Evolutionary conservation across 1,140 invertebrate genomes (phyloP), one percentile per base, ranked within the genome.

Genomic region (Cataglyphis hispanica): DNA sequence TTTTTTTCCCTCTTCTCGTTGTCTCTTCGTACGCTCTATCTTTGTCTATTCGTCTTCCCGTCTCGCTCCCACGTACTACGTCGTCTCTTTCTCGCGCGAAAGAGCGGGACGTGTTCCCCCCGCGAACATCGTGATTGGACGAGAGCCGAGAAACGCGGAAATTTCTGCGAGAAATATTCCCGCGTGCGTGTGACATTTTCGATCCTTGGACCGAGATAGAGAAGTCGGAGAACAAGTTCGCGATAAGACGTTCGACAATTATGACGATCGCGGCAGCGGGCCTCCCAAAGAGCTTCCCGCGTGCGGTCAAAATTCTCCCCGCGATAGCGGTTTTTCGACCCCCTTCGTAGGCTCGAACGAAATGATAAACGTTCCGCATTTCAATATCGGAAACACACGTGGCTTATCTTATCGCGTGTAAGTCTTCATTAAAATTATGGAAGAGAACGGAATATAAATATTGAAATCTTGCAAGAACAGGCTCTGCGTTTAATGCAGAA

Each of bases 91-190:
- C 78, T 61, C 43, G 22, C 37, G 70, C 87, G 77, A 64, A 27
- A 46, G 43, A 16, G 46, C 46, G 46, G 16, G 46, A 31, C 40
- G 40, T 6, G 34, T 5, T 37, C 34, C 7, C 7, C 34, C 6
- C 13, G 43, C 43, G 43, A 13, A 16, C 3, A 13, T 6, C 10
- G 43, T 46, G 83, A 86, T 88, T 89, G 87, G 76, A 88, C 31
- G 56, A 37, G 22, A 69, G 83, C 37, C 16, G 60, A 37, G 34
- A 58, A 22, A 43, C 10, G 46, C 85, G 70, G 64, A 83, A 86
- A 86, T 86, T 86, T 58, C 83, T 40, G 1, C 25, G 84, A 83
- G 50, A 7, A 88, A 89, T 61, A 75, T 75, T 88, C 70, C 37
- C 50, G 31, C 56, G 53, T 5, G 53, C 7, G 37, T 84, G 72